Evolutionary conservation across 2,797 vertebrate species (phyloP).

Genomic region (Danio albolineatus): DNA sequence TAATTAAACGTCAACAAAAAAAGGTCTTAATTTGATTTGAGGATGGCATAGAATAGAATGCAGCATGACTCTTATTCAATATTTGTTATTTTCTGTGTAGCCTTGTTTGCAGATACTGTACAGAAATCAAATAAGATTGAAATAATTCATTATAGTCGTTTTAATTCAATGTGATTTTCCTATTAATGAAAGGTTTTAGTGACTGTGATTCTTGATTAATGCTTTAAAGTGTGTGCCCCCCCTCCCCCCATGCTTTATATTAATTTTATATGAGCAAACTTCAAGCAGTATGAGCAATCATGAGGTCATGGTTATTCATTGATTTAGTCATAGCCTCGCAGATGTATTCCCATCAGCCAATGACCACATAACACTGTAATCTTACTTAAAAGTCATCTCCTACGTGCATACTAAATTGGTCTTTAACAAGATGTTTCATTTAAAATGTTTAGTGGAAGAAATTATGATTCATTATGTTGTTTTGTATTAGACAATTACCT

Average conservation of each 20-base stretch:
- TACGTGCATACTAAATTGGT: slow-evolving; percentile 20
- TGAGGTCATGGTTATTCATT: slow-evolving; percentile 42
- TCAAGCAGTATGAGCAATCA: slow-evolving; percentile 30
- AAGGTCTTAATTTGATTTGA: slow-evolving; percentile 13
- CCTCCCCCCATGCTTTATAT: slow-evolving; percentile 16
- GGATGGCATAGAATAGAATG: neutral
- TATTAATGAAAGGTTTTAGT: slow-evolving; percentile 11
- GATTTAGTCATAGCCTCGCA: slow-evolving; percentile 44
- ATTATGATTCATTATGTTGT: slow-evolving; percentile 3
- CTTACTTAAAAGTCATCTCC: slow-evolving; percentile 4
- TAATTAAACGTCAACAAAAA: slow-evolving; percentile 17
- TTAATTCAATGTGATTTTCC: neutral
- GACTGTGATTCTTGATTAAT: slow-evolving; percentile 1
- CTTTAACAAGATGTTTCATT: slow-evolving; percentile 15
- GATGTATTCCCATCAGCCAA: slow-evolving; percentile 47
- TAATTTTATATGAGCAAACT: neutral
- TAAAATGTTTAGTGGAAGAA: slow-evolving; percentile 1
- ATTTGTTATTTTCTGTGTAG: neutral
- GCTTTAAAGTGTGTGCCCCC: neutral
- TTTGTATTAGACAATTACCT: slow-evolving; percentile 26
- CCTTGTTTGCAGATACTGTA: neutral
- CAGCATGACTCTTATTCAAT: neutral
- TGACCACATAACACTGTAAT: slow-evolving; percentile 34
- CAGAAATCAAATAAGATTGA: neutral
- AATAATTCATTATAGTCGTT: neutral